phyloP scores from a whole-genome alignment of 2,888 invertebrate species.

The Epistrophella euchroma region DNA sequence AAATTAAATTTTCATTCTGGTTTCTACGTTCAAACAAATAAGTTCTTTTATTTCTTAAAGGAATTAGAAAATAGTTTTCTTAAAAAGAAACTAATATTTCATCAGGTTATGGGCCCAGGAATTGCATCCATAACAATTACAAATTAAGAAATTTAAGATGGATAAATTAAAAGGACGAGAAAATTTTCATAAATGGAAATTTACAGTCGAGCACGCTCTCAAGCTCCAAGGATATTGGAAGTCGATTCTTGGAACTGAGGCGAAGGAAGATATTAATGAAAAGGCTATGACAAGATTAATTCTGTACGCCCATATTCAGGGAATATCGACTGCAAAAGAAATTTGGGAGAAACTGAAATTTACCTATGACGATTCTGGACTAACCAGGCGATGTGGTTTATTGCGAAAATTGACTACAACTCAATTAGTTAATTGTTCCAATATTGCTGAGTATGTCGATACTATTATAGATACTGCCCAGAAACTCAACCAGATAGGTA shows the following conservation, averaged over 20 bases:
- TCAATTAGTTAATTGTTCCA: too few relatives aligned
- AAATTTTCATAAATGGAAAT: slow-evolving; percentile 30
- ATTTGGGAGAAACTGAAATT: slow-evolving; percentile 44
- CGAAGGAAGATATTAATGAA: background rate
- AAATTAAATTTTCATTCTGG: too few relatives aligned
- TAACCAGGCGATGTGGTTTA: slow-evolving; percentile 34
- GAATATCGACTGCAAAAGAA: slow-evolving; percentile 31
- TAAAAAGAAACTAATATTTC: too few relatives aligned
- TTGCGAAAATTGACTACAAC: background rate
- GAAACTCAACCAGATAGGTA: slow-evolving; percentile 57
- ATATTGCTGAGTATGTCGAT: slow-evolving; percentile 45
- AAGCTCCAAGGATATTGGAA: slow-evolving; percentile 39
- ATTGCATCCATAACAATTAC: too few relatives aligned
- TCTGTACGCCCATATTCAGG: slow-evolving; percentile 47
- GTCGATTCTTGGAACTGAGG: slow-evolving; percentile 32
- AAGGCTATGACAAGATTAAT: slow-evolving; percentile 41
- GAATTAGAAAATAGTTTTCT: too few relatives aligned
- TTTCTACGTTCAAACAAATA: too few relatives aligned
- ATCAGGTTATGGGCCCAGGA: too few relatives aligned
- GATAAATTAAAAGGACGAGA: slow-evolving; percentile 38
- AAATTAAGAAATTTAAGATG: too few relatives aligned
- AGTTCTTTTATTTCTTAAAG: too few relatives aligned
- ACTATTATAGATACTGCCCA: slow-evolving; percentile 48
- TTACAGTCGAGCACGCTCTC: slow-evolving; percentile 60
- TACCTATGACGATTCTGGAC: slow-evolving; percentile 45